A percentile compares a stretch with the other conserved stretches of the same genome.
phyloP scores from a whole-genome alignment of 2,113 vertebrate species.

The Nestor notabilis region DNA sequence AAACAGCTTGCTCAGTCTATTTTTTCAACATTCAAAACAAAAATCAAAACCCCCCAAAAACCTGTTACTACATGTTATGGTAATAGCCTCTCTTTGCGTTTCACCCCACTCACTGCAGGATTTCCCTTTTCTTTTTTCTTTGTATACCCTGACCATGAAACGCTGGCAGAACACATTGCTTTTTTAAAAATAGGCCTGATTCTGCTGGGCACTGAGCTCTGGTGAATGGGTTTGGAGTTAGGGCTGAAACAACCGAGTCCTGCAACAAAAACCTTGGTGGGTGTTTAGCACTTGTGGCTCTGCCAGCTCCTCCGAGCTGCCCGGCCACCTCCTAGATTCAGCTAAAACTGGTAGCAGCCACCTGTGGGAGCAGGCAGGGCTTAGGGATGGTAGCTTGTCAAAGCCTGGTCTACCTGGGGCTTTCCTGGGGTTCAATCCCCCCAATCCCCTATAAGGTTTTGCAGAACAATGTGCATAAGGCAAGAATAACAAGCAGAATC shows the following conservation, averaged over 20 bases:
- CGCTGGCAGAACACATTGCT: neutral
- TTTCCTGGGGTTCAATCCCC: neutral
- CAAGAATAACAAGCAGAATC: neutral
- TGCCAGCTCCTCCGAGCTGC: neutral
- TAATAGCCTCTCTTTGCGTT: neutral
- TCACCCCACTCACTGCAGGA: neutral
- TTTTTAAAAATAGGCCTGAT: neutral
- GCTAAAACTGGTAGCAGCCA: neutral
- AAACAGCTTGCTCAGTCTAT: constrained; percentile 43
- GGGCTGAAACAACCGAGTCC: neutral
- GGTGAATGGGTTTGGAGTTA: neutral
- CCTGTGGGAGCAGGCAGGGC: neutral
- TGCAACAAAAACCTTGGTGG: neutral
- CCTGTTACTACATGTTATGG: neutral
- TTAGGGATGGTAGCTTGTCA: neutral
- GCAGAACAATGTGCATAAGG: neutral
- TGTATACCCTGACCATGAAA: neutral
- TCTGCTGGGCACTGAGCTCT: neutral
- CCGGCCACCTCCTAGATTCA: neutral
- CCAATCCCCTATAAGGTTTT: neutral
- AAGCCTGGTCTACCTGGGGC: neutral
- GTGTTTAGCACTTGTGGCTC: neutral
- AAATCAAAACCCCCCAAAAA: neutral
- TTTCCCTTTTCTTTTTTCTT: neutral
- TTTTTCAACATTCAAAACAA: neutral